Evolutionary conservation across 2,113 vertebrate genomes (phyloP).

Genomic region (Rhodinocichla rosea): DNA sequence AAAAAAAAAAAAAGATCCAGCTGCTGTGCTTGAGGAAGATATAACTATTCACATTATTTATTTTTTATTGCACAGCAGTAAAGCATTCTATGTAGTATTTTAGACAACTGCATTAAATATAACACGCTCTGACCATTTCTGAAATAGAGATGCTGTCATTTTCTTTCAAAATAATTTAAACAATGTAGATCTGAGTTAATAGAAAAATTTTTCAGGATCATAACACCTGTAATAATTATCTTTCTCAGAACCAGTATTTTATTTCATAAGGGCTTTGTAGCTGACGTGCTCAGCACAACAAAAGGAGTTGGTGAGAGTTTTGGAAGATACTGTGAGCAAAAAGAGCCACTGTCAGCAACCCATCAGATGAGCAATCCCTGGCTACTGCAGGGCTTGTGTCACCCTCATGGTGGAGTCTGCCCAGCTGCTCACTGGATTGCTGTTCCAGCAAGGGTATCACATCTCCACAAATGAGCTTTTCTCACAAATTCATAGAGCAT

Average conservation of each 20-base stretch:
- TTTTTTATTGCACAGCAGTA: not conserved
- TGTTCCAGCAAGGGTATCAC: not conserved
- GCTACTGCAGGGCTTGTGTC: not conserved
- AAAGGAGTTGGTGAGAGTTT: not conserved
- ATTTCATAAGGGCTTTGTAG: not conserved
- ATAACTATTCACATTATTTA: not conserved
- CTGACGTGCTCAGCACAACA: fast-evolving
- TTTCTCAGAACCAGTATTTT: not conserved
- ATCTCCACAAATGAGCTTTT: not conserved
- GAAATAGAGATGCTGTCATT: not conserved
- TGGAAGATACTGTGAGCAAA: not conserved
- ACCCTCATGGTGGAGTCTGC: fast-evolving
- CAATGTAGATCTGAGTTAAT: not conserved
- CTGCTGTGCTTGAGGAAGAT: not conserved
- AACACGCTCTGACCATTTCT: not conserved
- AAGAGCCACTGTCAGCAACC: not conserved
- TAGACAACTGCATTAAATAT: not conserved
- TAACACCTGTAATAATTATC: not conserved
- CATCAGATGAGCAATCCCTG: not conserved
- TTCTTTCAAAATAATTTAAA: not conserved
- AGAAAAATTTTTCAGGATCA: not conserved
- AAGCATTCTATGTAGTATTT: not conserved
- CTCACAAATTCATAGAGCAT: not conserved
- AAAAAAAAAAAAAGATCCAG: not conserved
- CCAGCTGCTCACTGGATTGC: not conserved